phyloP scores from a whole-genome alignment of 2,888 invertebrate genomes.

The Uropetala carovei region DNA sequence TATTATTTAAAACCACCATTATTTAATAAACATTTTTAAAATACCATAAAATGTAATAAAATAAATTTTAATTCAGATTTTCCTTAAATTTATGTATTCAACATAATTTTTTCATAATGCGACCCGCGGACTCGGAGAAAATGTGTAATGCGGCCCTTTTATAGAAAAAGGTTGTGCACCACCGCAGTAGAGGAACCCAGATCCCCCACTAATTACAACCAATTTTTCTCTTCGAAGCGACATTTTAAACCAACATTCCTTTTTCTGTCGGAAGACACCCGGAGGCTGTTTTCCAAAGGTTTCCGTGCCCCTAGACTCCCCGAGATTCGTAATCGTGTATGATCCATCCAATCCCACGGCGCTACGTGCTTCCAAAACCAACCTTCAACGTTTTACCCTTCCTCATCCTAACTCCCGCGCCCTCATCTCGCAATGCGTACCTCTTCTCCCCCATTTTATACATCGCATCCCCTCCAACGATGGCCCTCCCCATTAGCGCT shows the following conservation, averaged over 20 bases:
- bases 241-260: not conserved
- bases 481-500: slow-evolving; percentile 18
- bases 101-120: too few relatives aligned
- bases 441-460: not conserved
- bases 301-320: not conserved
- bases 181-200: too few relatives aligned
- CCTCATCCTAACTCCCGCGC: too few relatives aligned
- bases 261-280: not conserved
- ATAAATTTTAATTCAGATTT: too few relatives aligned
- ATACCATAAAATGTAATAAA: too few relatives aligned
- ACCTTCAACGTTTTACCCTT: not conserved
- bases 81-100: too few relatives aligned
- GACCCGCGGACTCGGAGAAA: too few relatives aligned
- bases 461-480: not conserved
- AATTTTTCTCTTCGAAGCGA: not conserved
- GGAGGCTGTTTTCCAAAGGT: not conserved
- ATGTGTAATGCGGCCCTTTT: too few relatives aligned
- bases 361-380: not conserved
- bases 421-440: not conserved
- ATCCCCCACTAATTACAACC: too few relatives aligned
- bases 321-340: not conserved
- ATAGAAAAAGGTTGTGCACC: too few relatives aligned
- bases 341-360: slow-evolving; percentile 8
- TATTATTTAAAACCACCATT: too few relatives aligned
- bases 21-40: too few relatives aligned